Evolutionary conservation across 2,113 vertebrate genomes (phyloP).

Genomic region (Chionis minor): DNA sequence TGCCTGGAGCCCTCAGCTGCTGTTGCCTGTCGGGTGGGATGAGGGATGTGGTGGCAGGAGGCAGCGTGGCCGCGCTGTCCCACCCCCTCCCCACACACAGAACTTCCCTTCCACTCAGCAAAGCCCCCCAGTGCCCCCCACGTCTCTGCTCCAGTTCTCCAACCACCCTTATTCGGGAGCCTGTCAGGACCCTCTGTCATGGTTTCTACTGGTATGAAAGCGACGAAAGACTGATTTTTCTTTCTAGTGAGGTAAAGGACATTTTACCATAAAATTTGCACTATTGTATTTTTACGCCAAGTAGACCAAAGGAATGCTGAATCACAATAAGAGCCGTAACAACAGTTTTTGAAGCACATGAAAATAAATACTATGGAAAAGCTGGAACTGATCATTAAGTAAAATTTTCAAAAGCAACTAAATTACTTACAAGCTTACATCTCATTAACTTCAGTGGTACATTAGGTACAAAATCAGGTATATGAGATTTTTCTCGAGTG

Average conservation of each 20-base stretch:
- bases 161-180: neutral
- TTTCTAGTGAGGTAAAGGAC: neutral
- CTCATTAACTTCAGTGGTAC: neutral
- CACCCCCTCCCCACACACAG: too few relatives aligned
- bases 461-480: neutral
- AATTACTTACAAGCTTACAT: neutral
- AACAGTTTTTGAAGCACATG: neutral
- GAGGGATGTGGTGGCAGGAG: neutral
- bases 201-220: neutral
- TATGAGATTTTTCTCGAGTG: neutral
- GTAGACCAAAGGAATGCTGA: conserved; percentile 5
- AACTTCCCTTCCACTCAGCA: too few relatives aligned
- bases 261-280: neutral
- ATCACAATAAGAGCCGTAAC: neutral
- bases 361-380: conserved; percentile 4
- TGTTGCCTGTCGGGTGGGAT: neutral
- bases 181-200: neutral
- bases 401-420: neutral
- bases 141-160: too few relatives aligned
- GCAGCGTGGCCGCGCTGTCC: too few relatives aligned
- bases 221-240: neutral
- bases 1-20: neutral
- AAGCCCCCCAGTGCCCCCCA: too few relatives aligned
- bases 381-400: neutral
- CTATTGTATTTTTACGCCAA: neutral